Evolutionary conservation across 92 coral and sea anemone species (phyloP), one percentile per base, ranked within the genome.

Genomic region (Epizoanthus illoricatus): DNA sequence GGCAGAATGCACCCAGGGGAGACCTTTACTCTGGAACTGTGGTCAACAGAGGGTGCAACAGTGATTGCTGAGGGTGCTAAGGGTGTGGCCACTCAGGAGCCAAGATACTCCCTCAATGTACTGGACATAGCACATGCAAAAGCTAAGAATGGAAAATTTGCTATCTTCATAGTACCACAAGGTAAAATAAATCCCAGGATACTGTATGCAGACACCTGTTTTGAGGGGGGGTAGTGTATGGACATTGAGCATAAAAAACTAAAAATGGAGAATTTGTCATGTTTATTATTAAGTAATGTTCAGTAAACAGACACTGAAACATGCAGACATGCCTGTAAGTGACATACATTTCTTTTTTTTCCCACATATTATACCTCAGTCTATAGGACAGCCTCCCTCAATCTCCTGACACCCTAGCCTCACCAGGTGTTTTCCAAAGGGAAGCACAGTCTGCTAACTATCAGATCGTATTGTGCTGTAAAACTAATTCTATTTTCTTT

Each of bases 161-260:
- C 98, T 49, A 89, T 95, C 39, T 95, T 95, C 67, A 95, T 95
- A 87, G 94, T 95, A 11, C 98, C 97, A n/a, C 98, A 95, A 89
- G 97, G 97, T 92, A 80, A 21, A 39, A 55, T 33, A 7, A 49
- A 21, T 13, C 19, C 18, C 4, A 9, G 40, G 10, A 20, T 16
- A 5, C 39, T 18, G 52, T 6, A 43, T 6, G 5, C 47, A 63
- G 68, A 63, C 68, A 1, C 68, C 68, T n/a, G 10, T 63, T n/a
- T 23, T 4, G 13, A 63, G 68, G 68, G 28, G 28, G 5, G 4
- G 20, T 0, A 63, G 20, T 6, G 28, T 0, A 23, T 89, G 2
- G 97, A 95, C 86, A 74, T 86, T 7, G 57, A 75, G 73, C 91
- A 76, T 20, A 61, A 55, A 75, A 65, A 63, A 80, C 68, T 11